These are phyloP conservation scores for Parnassius smintheus DNA, from an alignment of 2,888 invertebrate species.

Conservation along the genomic window DNA sequence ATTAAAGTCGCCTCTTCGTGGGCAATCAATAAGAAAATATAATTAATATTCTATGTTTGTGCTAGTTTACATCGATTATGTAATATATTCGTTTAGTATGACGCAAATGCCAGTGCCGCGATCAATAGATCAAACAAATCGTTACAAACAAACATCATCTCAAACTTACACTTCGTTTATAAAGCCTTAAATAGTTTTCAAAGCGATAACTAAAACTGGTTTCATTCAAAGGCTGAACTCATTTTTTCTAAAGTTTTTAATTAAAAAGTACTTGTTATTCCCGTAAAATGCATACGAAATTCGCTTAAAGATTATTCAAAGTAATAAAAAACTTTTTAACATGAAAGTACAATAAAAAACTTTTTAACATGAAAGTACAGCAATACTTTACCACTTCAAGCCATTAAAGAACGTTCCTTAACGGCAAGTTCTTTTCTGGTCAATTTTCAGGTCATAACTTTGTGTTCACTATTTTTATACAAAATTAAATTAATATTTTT, in stretches of 20 bases:
- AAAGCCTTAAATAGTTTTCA: not conserved
- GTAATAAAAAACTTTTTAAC: constrained; percentile 23
- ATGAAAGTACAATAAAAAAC: constrained; percentile 15
- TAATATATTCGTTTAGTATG: constrained; percentile 4
- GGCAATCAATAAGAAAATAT: constrained; percentile 10
- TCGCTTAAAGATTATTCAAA: constrained; percentile 21
- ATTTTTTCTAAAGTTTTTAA: constrained; percentile 26
- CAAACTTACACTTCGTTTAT: not conserved
- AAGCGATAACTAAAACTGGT: not conserved
- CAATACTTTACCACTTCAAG: constrained; percentile 9
- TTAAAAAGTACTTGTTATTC: constrained; percentile 26
- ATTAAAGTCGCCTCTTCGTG: constrained; percentile 7
- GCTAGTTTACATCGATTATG: not conserved
- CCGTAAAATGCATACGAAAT: constrained; percentile 14
- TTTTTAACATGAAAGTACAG: constrained; percentile 6
- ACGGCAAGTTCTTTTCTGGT: constrained; percentile 11
- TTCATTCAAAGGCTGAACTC: constrained; percentile 14
- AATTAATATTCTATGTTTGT: constrained; percentile 19
- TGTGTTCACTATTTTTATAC: no score
- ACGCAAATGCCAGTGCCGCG: constrained; percentile 25
- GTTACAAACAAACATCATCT: not conserved
- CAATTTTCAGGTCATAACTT: no score
- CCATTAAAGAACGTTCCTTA: constrained; percentile 20
- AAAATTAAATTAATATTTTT: no score
- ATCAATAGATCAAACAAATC: constrained; percentile 23